Base-by-base conservation (phyloP, 1,140 invertebrate genomes). In the Drosophila ambigua region DNA sequence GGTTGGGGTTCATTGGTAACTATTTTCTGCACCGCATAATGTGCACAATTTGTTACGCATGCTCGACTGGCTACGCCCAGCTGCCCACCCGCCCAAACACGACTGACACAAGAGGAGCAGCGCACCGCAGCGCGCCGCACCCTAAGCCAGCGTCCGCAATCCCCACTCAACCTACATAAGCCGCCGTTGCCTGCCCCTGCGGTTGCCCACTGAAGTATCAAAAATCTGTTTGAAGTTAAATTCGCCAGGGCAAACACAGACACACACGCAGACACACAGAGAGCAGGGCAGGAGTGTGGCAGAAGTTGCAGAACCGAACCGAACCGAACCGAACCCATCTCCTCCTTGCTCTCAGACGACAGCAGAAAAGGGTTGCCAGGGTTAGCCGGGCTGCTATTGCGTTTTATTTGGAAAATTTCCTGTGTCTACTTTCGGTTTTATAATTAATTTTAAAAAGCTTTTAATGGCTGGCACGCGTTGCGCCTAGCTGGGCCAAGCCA, bases 371-470 rank as follows among this genome's bases (percentile, higher is more conserved):
- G 81, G 81, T 84, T 84, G 82, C 80, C 77, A 84, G 80, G 54
- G 35, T 4, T 11, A 4, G 4, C n/a, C n/a, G n/a, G n/a, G n/a
- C 35, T 69, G 16, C 55, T 60, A 48, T 55, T 26, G 65, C 57
- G 63, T 69, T 83, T 64, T 57, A 76, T 84, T 74, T 75, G 53
- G 59, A 52, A 67, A 69, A 77, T 77, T 57, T 15, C 55, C 75
- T 74, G 71, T 74, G 68, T 72, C 81, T 81, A 87, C 74, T 82
- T 87, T 87, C 60, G 78, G 82, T 82, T 87, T 85, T 87, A 87
- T 85, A 85, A 85, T 85, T 85, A 85, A 85, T 85, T 85, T 85
- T 78, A 85, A 85, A 85, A 85, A 87, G 81, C 81, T 85, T 85
- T 85, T 87, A 85, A 85, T 85, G 82, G 81, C 82, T 81, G 74